A percentile compares a stretch with the other conserved stretches of the same genome.
Evolutionary conservation across 2,888 invertebrate species (phyloP).

Genomic region (Ctenicera cuprea): DNA sequence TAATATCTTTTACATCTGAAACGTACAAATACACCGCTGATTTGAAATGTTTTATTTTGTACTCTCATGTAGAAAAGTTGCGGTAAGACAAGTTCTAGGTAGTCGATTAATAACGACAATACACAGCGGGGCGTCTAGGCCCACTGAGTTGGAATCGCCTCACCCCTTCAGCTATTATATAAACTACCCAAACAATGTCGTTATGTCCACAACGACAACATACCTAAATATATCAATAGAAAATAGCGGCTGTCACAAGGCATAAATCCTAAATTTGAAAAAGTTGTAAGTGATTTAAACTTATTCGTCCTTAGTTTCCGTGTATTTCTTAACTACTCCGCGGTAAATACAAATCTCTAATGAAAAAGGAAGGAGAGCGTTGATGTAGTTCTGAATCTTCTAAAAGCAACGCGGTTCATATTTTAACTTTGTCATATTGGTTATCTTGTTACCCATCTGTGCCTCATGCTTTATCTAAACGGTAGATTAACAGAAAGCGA

Average conservation of each 20-base stretch:
- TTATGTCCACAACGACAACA: conserved; percentile 54
- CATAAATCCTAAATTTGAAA: conserved; percentile 54
- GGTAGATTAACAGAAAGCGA: conserved; percentile 60
- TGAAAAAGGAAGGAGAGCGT: conserved; percentile 5
- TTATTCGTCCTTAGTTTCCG: conserved; percentile 28
- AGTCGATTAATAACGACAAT: conserved; percentile 63
- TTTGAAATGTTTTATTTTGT: conserved; percentile 40
- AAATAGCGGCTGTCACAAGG: conserved; percentile 53
- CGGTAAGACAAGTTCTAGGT: conserved; percentile 57
- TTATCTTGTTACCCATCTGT: conserved; percentile 58
- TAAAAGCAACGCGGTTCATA: conserved; percentile 49
- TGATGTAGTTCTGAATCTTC: background rate
- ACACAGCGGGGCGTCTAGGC: conserved; percentile 57
- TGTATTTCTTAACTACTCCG: background rate
- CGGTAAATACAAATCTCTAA: background rate
- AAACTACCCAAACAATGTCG: conserved; percentile 58
- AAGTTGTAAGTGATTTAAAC: conserved; percentile 44
- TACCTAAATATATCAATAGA: conserved; percentile 57
- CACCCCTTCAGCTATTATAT: conserved; percentile 56
- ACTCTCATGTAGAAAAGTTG: conserved; percentile 37
- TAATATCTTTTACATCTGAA: conserved; percentile 27
- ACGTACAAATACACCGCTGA: conserved; percentile 30
- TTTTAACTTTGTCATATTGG: conserved; percentile 61
- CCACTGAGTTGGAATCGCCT: conserved; percentile 56
- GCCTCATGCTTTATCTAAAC: conserved; percentile 58